These are phyloP conservation scores for Hydrolagus colliei DNA, from an alignment of 2,797 vertebrate species.

Conservation along the genomic window DNA sequence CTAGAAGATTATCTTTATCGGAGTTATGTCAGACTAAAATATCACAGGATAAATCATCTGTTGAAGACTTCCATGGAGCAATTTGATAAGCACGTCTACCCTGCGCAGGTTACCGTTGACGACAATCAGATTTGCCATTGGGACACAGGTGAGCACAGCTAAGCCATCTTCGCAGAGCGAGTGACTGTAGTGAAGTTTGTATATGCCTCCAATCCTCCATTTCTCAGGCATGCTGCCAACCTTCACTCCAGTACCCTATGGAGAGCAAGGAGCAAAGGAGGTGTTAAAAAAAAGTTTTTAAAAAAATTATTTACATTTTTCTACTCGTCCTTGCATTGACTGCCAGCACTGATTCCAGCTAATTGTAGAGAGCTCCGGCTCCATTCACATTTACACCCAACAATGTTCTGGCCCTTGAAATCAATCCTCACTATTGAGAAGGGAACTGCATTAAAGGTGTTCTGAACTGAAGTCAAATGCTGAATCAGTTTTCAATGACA, in stretches of 20 bases:
- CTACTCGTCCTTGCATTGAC: background rate
- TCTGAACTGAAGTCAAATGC: background rate
- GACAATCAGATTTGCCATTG: conserved; percentile 69
- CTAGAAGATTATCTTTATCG: too few species aligned
- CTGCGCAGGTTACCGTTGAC: conserved; percentile 64
- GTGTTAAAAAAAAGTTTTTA: background rate
- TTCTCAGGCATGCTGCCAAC: conserved; percentile 68
- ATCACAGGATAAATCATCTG: too few species aligned
- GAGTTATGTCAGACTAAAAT: too few species aligned
- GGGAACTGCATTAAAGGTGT: too few species aligned
- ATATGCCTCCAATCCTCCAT: conserved; percentile 70
- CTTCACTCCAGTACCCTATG: conserved; percentile 60
- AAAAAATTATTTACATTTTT: background rate
- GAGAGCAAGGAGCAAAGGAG: conserved; percentile 19
- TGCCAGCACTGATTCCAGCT: background rate
- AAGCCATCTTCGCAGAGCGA: conserved; percentile 69
- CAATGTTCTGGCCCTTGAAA: too few species aligned
- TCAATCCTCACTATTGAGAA: too few species aligned
- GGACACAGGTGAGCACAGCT: conserved; percentile 66
- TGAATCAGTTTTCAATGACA: background rate
- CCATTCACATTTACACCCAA: too few species aligned
- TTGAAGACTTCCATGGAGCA: too few species aligned
- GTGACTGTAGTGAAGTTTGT: conserved; percentile 75
- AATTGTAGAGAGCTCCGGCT: background rate
- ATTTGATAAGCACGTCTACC: too few species aligned